Evolutionary conservation across 1,140 invertebrate species (phyloP), one percentile per base, ranked within the genome.

Genomic region (Leucophenga varia): DNA sequence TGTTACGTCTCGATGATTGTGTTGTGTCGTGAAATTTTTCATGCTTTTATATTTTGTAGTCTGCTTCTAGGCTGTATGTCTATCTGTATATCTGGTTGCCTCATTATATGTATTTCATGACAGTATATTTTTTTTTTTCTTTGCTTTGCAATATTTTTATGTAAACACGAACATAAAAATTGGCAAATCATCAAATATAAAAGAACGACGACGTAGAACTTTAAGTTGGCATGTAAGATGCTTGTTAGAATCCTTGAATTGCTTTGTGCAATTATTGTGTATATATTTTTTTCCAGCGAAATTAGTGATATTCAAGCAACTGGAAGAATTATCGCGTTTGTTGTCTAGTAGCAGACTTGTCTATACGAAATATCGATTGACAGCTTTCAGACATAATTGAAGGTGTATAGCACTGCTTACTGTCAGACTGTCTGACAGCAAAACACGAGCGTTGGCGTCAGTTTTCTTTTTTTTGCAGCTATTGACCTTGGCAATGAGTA

Each of bases 221-320:
- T 22, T 35, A 22, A 31, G 47, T 7, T 28, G 12, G 25, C 25
- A 28, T 28, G 12, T 28, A 28, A 28, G 6, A 28, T 12, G 12
- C 25, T 28, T 45, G 47, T 18, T 40, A 32, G 28, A 43, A 49
- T 28, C 25, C 25, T 45, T 40, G 46, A 42, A 49, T 55, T 52
- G 57, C 60, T 63, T 63, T 63, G 60, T 53, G 56, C 60, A 63
- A 63, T 63, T 63, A 63, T 51, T 46, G 25, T n/a, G n/a, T n/a
- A n/a, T n/a, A 30, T 13, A 4, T n/a, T 7, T n/a, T 34, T 14
- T 5, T 34, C 4, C 6, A 28, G 32, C 16, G 32, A 34, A 34
- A 34, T 34, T 34, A 34, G 32, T n/a, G 32, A 34, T 5, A n/a
- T 14, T 3, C 5, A 34, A 34, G 12, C 28, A 30, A n/a, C 10